Percentiles rank a stretch among this genome's conserved stretches.
Conservation (phyloP, 37 sponge, comb jelly and placozoan species). For the Geodia barretti region DNA sequence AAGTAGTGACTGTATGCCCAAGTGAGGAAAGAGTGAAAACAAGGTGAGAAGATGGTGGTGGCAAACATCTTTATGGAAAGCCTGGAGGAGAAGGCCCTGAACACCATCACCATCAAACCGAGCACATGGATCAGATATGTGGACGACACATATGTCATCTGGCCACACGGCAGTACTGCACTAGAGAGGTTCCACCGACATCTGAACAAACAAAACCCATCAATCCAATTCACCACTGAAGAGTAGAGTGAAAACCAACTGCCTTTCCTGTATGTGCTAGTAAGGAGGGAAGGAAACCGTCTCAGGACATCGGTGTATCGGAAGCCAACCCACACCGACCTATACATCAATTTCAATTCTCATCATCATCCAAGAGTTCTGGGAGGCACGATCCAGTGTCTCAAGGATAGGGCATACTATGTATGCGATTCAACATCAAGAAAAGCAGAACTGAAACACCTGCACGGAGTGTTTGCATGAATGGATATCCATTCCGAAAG, state of each 20-base stretch:
- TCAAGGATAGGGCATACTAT: constrained; percentile 2
- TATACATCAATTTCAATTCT: constrained; percentile 15
- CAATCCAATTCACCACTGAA: not conserved
- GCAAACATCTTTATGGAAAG: not conserved
- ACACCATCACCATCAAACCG: not conserved
- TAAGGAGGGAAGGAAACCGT: not conserved
- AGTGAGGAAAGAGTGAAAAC: too few relatives aligned
- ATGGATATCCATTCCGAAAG: constrained; percentile 17
- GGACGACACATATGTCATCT: too few relatives aligned
- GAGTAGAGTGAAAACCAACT: not conserved
- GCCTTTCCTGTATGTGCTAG: not conserved
- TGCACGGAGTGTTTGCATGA: not conserved
- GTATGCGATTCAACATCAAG: not conserved
- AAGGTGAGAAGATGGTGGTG: too few relatives aligned
- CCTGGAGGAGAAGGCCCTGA: not conserved
- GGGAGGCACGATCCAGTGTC: constrained; percentile 15
- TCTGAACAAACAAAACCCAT: not conserved
- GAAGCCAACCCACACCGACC: constrained; percentile 10
- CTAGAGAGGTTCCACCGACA: constrained; percentile 1
- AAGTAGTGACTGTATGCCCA: too few relatives aligned
- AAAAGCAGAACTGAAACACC: constrained; percentile 1
- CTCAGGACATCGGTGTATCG: not conserved
- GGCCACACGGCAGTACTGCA: too few relatives aligned
- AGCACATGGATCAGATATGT: not conserved
- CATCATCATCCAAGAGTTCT: constrained; percentile 30